A percentile compares a stretch with the other conserved stretches of the same genome.
phyloP scores from a whole-genome alignment of 2,113 vertebrate species.

The Peromyscus maniculatus region DNA sequence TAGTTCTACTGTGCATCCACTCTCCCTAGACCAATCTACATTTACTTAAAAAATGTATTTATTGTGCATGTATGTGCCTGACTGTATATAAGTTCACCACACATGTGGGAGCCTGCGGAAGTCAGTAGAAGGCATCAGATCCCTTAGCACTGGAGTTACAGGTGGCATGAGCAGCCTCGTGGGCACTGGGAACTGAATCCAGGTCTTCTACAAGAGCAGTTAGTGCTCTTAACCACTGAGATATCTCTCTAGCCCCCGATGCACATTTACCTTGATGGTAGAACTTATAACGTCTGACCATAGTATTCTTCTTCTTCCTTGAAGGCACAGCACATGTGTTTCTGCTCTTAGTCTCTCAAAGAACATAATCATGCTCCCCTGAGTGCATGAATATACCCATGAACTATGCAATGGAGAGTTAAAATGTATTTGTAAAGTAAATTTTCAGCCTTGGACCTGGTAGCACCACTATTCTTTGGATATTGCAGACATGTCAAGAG shows the following conservation, averaged over 20 bases:
- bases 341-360: neutral
- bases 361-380: neutral
- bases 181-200: neutral
- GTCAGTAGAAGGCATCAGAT: neutral
- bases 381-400: neutral
- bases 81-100: neutral
- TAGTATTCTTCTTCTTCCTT: neutral
- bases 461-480: neutral
- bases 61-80: neutral
- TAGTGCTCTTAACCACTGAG: no score
- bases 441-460: neutral
- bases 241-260: neutral
- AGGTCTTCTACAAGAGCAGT: neutral
- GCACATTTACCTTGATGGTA: neutral
- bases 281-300: neutral
- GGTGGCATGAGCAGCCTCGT: neutral
- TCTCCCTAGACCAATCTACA: neutral
- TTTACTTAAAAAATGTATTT: neutral
- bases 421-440: neutral
- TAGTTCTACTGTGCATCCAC: neutral
- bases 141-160: neutral
- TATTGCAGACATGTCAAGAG: neutral
- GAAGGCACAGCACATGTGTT: neutral
- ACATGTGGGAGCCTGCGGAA: fast-evolving
- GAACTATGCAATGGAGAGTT: neutral